A percentile compares a stretch with the other conserved stretches of the same genome.
These are phyloP conservation scores for Eupithecia pulchellata DNA, from an alignment of 2,888 invertebrate genomes.

Conservation along the genomic window DNA sequence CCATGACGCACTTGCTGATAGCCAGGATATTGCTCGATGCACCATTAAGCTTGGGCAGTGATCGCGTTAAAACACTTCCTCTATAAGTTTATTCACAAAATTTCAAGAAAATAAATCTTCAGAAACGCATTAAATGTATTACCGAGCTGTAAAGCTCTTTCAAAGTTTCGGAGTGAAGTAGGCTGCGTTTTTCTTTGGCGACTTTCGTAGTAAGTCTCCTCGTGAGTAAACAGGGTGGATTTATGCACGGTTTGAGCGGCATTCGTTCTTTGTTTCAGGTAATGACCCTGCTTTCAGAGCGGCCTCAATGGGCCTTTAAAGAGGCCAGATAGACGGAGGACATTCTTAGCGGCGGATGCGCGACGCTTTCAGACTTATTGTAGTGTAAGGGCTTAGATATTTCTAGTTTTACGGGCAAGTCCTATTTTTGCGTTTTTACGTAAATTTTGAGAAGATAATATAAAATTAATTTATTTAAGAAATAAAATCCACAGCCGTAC, in stretches of 20 bases:
- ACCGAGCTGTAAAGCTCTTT: constrained; percentile 65
- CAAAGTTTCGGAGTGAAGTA: constrained; percentile 66
- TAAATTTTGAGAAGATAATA: too few relatives aligned
- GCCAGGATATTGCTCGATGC: neutral
- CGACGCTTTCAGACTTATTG: constrained; percentile 32
- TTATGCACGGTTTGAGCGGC: constrained; percentile 82
- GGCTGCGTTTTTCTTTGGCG: constrained; percentile 80
- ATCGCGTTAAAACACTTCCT: neutral
- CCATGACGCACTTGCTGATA: neutral
- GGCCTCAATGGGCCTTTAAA: constrained; percentile 76
- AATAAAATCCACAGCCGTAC: too few relatives aligned
- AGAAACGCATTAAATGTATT: constrained; percentile 57
- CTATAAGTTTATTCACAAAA: neutral
- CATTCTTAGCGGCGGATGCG: constrained; percentile 38
- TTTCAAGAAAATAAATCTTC: constrained; percentile 18
- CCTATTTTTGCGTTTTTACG: neutral
- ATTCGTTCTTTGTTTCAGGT: constrained; percentile 83
- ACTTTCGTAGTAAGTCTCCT: constrained; percentile 68
- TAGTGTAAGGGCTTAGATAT: constrained; percentile 21
- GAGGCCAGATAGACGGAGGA: constrained; percentile 64
- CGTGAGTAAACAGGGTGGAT: constrained; percentile 81
- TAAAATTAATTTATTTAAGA: too few relatives aligned
- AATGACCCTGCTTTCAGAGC: constrained; percentile 84
- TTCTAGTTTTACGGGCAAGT: neutral
- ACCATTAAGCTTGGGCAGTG: neutral